Conservation (phyloP, 2,888 invertebrate genomes). For the Sicus ferrugineus region DNA sequence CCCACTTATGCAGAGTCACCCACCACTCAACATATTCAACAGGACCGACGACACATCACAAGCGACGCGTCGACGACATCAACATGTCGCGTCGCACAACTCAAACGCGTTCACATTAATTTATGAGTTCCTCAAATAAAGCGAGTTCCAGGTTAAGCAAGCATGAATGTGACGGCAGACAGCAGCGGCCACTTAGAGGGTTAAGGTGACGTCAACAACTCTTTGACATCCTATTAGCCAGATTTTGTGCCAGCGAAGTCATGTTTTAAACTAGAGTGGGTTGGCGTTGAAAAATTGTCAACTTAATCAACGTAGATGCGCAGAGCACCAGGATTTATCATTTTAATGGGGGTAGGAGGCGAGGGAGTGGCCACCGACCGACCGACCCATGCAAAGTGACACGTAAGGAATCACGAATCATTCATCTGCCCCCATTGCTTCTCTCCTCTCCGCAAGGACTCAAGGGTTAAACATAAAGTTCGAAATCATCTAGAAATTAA, state of each 20-base stretch:
- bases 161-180: conserved; percentile 25
- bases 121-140: conserved; percentile 27
- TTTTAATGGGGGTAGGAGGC: background rate
- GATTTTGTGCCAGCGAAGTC: background rate
- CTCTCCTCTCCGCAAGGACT: no score
- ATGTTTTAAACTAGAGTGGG: background rate
- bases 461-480: no score
- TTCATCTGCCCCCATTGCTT: no score
- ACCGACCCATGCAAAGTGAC: background rate
- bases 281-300: conserved; percentile 9
- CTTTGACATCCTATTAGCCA: conserved; percentile 26
- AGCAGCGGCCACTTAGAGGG: conserved; percentile 1
- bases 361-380: background rate
- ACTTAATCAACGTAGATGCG: background rate
- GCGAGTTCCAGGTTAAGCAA: conserved; percentile 25
- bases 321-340: conserved; percentile 12
- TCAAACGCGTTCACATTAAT: conserved; percentile 15
- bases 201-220: conserved; percentile 6
- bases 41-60: background rate
- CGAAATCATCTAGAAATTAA: no score
- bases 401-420: background rate
- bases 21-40: background rate
- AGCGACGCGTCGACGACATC: background rate
- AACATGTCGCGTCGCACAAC: background rate
- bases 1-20: conserved; percentile 22